Evolutionary conservation across 2,888 invertebrate species (phyloP).

Genomic region (Theretra japonica): DNA sequence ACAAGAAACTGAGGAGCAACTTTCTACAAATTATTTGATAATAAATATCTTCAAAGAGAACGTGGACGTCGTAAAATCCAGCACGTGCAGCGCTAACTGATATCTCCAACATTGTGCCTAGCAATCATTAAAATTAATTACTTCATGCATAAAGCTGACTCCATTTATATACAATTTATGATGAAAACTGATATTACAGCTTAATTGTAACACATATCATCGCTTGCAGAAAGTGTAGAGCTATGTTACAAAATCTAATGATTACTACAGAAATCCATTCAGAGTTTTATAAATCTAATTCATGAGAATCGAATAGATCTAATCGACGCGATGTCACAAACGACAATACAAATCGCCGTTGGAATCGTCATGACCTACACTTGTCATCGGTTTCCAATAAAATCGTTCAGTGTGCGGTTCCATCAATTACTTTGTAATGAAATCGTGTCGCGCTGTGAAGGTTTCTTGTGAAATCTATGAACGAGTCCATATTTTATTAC

Average conservation of each 20-base stretch:
- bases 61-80: background rate
- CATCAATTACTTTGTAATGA: background rate
- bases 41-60: background rate
- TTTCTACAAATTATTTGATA: constrained; percentile 1
- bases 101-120: constrained; percentile 9
- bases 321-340: background rate
- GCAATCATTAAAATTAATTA: constrained; percentile 15
- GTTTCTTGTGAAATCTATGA: background rate
- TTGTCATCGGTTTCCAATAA: background rate
- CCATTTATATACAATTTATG: background rate
- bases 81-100: constrained; percentile 15
- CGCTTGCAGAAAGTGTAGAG: background rate
- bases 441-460: background rate
- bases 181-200: background rate
- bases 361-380: background rate
- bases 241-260: background rate
- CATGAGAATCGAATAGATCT: background rate
- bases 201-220: background rate
- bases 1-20: background rate
- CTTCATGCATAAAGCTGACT: constrained; percentile 9
- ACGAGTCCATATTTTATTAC: background rate
- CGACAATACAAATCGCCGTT: background rate
- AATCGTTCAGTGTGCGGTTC: background rate
- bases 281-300: background rate
- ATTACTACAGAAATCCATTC: too few relatives aligned